Evolutionary conservation across 2,113 vertebrate species (phyloP).

Genomic region (Urocolius indicus): DNA sequence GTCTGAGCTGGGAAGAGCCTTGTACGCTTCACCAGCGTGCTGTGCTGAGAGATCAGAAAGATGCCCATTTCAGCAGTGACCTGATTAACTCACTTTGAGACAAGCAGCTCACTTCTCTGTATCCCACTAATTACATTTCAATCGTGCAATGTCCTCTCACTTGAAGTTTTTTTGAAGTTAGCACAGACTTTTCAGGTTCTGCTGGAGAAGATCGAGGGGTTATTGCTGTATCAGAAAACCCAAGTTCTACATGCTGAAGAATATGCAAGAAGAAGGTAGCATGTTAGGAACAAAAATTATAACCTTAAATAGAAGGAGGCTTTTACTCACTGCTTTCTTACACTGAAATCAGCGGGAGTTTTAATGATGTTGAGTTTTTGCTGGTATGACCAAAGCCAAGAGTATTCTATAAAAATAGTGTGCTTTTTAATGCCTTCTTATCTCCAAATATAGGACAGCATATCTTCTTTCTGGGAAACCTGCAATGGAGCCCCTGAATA

Average conservation of each 20-base stretch:
- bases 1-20: not conserved
- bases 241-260: not conserved
- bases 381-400: not conserved
- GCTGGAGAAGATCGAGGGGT: accelerated
- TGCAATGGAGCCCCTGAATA: not conserved
- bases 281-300: not conserved
- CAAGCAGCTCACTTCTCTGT: not conserved
- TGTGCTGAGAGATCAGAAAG: not conserved
- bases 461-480: not conserved
- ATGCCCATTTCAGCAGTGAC: not conserved
- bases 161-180: not conserved
- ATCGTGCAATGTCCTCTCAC: not conserved
- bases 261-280: not conserved
- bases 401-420: not conserved
- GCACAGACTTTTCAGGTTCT: not conserved
- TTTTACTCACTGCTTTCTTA: not conserved
- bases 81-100: not conserved
- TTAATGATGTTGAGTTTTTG: not conserved
- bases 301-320: not conserved
- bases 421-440: not conserved
- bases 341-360: not conserved
- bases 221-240: not conserved
- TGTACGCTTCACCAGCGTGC: not conserved
- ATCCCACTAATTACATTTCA: not conserved
- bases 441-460: not conserved